A percentile compares a stretch with the other conserved stretches of the same genome.
Evolutionary conservation across 2,888 invertebrate genomes (phyloP).

Genomic region (Meloe dianella): DNA sequence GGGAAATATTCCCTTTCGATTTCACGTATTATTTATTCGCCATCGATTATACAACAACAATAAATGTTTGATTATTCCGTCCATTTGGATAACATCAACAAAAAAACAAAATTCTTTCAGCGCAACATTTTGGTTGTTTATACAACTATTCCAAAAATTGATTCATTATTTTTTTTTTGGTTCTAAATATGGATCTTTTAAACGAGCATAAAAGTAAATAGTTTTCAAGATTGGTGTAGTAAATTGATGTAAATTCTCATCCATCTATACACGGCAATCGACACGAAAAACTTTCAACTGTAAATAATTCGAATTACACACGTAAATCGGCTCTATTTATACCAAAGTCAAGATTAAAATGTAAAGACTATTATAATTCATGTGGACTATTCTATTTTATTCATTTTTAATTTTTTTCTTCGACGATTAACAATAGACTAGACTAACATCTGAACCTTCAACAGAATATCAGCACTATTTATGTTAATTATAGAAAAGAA

Average conservation of each 20-base stretch:
- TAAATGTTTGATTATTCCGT: neutral
- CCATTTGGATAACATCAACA: no score
- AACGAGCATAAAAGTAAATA: neutral
- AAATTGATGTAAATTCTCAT: neutral
- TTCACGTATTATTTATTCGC: neutral
- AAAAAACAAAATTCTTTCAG: no score
- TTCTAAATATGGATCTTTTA: neutral
- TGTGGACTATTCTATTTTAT: neutral
- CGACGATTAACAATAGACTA: neutral
- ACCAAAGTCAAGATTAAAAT: slow-evolving; percentile 17
- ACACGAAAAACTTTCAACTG: slow-evolving; percentile 22
- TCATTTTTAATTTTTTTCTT: neutral
- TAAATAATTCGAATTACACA: slow-evolving; percentile 33
- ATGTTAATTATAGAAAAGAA: slow-evolving; percentile 9
- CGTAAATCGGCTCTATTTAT: slow-evolving; percentile 31
- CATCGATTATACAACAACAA: neutral
- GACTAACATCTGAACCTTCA: neutral
- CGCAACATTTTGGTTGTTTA: no score
- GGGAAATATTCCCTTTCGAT: slow-evolving; percentile 1
- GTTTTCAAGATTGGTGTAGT: neutral
- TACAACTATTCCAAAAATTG: neutral
- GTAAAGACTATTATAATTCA: neutral
- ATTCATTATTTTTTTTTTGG: neutral
- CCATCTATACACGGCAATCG: slow-evolving; percentile 3
- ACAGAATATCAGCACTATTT: slow-evolving; percentile 5